These are phyloP conservation scores for Macrobrachium nipponense DNA, from an alignment of 1,140 invertebrate species.

Conservation along the genomic window DNA sequence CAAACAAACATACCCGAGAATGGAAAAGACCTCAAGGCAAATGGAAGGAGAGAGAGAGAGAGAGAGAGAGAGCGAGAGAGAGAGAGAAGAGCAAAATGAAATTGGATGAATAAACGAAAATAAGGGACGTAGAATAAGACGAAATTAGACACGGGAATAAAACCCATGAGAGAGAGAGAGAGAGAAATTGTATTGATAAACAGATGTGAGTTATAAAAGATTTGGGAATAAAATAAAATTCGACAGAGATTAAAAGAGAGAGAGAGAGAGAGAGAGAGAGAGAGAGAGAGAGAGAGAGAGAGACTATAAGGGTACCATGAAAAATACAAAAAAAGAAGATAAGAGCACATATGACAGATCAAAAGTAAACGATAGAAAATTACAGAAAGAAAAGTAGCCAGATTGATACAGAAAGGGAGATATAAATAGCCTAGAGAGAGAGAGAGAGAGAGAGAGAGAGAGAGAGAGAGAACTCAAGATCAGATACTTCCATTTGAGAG, in stretches of 20 bases:
- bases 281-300: no score
- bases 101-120: background rate
- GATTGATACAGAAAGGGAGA: background rate
- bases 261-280: background rate
- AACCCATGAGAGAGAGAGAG: background rate
- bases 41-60: background rate
- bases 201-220: background rate
- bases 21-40: no score
- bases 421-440: background rate
- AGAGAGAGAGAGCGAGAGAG: background rate
- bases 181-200: background rate
- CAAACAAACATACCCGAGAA: no score
- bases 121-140: background rate
- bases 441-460: background rate
- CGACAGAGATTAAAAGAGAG: background rate
- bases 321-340: background rate
- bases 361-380: background rate
- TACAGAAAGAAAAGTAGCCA: background rate
- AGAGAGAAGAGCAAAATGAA: background rate
- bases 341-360: background rate
- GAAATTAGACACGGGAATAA: background rate
- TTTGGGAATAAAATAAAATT: background rate
- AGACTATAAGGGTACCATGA: background rate
- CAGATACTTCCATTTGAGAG: background rate
- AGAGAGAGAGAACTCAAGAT: background rate